Conservation (phyloP, 2,888 invertebrate genomes). For the Spatulosminthurus flaviceps region DNA sequence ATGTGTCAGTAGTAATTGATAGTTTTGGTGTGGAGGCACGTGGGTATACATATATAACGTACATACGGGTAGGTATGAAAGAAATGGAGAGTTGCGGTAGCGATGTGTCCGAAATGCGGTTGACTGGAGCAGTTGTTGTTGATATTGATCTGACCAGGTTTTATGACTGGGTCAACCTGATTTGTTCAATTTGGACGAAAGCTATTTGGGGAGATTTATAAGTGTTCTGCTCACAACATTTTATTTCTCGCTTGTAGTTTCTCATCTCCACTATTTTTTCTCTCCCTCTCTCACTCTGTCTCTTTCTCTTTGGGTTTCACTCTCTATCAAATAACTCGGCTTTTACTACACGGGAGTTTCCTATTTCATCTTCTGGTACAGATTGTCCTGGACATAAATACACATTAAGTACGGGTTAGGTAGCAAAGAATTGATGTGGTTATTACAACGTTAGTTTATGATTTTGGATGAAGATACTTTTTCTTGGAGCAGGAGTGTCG, state of each 20-base stretch:
- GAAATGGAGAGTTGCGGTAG: neutral
- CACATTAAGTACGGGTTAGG: constrained; percentile 34
- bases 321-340: neutral
- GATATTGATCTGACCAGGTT: constrained; percentile 49
- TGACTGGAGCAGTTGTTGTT: constrained; percentile 43
- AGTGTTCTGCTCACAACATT: constrained; percentile 52
- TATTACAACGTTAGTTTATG: constrained; percentile 44
- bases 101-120: constrained; percentile 19
- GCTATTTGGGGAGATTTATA: constrained; percentile 48
- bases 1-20: neutral
- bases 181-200: constrained; percentile 54
- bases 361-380: neutral
- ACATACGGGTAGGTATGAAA: neutral
- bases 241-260: constrained; percentile 49
- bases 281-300: constrained; percentile 12
- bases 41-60: no score
- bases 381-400: constrained; percentile 38
- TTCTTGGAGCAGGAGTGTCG: constrained; percentile 16
- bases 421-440: constrained; percentile 36
- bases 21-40: neutral
- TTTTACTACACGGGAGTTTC: neutral
- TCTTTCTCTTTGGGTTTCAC: constrained; percentile 16
- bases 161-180: constrained; percentile 60
- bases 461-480: constrained; percentile 38
- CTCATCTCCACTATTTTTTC: constrained; percentile 16